These are phyloP conservation scores for Lottia gigantea DNA, from an alignment of 2,888 invertebrate species.

Conservation along the genomic window DNA sequence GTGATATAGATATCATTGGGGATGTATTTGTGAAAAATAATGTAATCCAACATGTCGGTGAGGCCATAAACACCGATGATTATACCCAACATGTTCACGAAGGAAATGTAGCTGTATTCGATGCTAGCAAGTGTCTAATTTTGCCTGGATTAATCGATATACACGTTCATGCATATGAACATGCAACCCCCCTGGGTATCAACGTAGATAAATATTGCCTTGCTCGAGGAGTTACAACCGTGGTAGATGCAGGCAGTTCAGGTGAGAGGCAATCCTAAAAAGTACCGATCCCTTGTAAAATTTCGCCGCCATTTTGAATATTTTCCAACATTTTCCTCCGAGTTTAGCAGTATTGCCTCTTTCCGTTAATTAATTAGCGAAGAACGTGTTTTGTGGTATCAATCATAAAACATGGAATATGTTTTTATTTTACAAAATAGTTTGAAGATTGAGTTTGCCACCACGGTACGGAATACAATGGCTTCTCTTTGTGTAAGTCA, in stretches of 20 bases:
- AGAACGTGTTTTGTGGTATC: too few species aligned
- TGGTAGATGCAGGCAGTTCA: constrained; percentile 60
- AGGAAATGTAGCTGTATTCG: constrained; percentile 35
- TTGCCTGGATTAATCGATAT: constrained; percentile 61
- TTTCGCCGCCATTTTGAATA: background rate
- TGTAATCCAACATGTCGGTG: constrained; percentile 31
- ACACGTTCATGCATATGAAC: constrained; percentile 61
- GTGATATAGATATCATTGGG: constrained; percentile 36
- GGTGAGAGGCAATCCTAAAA: constrained; percentile 37
- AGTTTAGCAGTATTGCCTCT: too few species aligned
- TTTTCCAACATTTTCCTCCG: too few species aligned
- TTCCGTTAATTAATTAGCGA: too few species aligned
- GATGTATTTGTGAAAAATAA: constrained; percentile 39
- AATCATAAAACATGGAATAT: too few species aligned
- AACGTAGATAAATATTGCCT: constrained; percentile 55
- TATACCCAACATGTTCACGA: constrained; percentile 15
- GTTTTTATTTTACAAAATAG: too few species aligned
- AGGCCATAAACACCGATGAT: constrained; percentile 20
- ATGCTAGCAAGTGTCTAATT: constrained; percentile 54
- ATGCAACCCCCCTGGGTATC: constrained; percentile 58
- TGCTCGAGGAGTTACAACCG: constrained; percentile 55
- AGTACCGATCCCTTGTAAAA: background rate
- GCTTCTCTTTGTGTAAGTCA: too few species aligned
- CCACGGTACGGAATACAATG: too few species aligned
- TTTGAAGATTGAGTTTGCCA: too few species aligned